Conservation (phyloP, 2,797 vertebrate genomes). For the Knipowitschia caucasica region DNA sequence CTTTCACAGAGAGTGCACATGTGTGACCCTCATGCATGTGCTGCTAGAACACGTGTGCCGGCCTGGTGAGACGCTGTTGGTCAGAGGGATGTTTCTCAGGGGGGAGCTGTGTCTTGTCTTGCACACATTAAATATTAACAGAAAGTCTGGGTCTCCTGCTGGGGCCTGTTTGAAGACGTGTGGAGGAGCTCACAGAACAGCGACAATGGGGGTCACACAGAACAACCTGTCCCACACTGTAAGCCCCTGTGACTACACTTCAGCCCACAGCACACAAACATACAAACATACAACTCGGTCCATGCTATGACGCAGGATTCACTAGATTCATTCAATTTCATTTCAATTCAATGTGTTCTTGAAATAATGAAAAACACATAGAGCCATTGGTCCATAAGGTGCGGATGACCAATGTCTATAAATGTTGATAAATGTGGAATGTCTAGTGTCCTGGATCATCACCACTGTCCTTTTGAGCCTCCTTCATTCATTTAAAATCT, state of each 20-base stretch:
- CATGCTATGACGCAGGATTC: slow-evolving; percentile 22
- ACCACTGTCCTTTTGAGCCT: too few species aligned
- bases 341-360: too few species aligned
- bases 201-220: slow-evolving; percentile 61
- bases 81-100: slow-evolving; percentile 16
- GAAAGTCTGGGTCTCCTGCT: slow-evolving; percentile 44
- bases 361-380: too few species aligned
- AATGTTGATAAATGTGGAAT: too few species aligned
- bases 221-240: slow-evolving; percentile 42
- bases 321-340: too few species aligned
- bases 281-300: slow-evolving; percentile 47
- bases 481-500: too few species aligned
- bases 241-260: slow-evolving; percentile 51
- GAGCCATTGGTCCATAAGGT: too few species aligned
- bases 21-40: not conserved
- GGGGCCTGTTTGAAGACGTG: slow-evolving; percentile 56
- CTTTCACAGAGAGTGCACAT: too few species aligned
- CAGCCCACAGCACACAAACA: slow-evolving; percentile 20
- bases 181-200: slow-evolving; percentile 29
- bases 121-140: slow-evolving; percentile 72
- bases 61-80: not conserved
- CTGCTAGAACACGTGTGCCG: not conserved
- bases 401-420: too few species aligned
- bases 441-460: too few species aligned
- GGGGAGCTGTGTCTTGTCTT: slow-evolving; percentile 49